phyloP scores from a whole-genome alignment of 2,113 vertebrate species.

The Electrona antarctica region DNA sequence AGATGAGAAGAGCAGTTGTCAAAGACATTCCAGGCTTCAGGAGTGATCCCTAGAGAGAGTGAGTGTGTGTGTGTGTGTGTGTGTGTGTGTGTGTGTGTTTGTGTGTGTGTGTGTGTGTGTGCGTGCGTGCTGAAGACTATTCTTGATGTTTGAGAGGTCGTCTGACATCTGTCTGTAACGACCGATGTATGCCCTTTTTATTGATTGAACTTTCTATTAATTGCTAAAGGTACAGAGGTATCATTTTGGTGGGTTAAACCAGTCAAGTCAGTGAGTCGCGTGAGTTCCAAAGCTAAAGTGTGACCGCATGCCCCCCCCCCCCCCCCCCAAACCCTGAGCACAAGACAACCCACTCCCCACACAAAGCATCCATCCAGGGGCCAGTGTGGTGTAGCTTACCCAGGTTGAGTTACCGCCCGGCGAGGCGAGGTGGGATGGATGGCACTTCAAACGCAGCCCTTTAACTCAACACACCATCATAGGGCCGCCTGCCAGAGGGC shows the following conservation, averaged over 20 bases:
- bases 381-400: conserved; percentile 55
- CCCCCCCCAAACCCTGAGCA: conserved; percentile 38
- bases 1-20: conserved; percentile 60
- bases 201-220: too few relatives aligned
- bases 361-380: conserved; percentile 51
- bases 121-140: too few relatives aligned
- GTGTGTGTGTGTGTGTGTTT: conserved; percentile 5
- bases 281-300: too few relatives aligned
- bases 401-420: conserved; percentile 57
- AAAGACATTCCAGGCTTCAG: conserved; percentile 26
- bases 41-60: conserved; percentile 28
- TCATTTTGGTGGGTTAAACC: too few relatives aligned
- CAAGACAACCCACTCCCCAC: conserved; percentile 11
- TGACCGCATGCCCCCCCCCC: conserved; percentile 20
- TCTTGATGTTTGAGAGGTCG: neutral
- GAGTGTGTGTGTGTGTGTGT: conserved; percentile 17
- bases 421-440: conserved; percentile 39
- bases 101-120: conserved; percentile 16
- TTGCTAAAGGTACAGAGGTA: too few relatives aligned
- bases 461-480: conserved; percentile 23
- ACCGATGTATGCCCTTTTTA: too few relatives aligned
- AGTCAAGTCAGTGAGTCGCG: too few relatives aligned
- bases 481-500: conserved; percentile 10
- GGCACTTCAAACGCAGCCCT: conserved; percentile 60
- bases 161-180: neutral